Evolutionary conservation across 2,113 vertebrate species (phyloP).

Genomic region (Phoenicopterus ruber): DNA sequence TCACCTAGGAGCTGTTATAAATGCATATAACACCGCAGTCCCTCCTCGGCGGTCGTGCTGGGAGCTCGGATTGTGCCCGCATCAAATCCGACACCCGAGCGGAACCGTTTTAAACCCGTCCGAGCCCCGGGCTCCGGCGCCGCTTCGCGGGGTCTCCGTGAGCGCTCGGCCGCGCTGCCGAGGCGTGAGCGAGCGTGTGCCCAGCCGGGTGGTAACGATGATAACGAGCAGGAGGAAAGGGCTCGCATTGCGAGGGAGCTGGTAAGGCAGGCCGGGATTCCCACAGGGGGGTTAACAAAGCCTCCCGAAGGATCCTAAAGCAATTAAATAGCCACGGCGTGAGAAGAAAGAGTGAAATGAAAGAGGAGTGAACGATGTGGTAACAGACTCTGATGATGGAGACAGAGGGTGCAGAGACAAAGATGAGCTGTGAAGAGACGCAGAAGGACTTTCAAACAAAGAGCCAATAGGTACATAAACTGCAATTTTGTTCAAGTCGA

Average conservation of each 20-base stretch:
- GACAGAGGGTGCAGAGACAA: neutral
- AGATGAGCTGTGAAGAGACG: neutral
- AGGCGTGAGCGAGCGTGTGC: neutral
- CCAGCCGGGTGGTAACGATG: no score
- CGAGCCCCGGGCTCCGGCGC: neutral
- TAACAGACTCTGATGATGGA: neutral
- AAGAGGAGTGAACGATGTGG: neutral
- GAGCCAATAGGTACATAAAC: neutral
- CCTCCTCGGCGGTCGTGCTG: neutral
- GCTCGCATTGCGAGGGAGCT: neutral
- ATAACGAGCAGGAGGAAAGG: no score
- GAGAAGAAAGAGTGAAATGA: neutral
- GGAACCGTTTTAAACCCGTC: accelerated
- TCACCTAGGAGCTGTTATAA: neutral
- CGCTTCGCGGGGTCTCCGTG: neutral
- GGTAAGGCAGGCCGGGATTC: neutral
- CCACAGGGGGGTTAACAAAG: neutral
- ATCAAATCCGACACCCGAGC: neutral
- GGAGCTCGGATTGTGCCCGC: neutral
- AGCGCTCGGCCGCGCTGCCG: neutral
- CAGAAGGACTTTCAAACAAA: neutral
- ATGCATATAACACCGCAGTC: neutral
- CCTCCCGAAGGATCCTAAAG: neutral
- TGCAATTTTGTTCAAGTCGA: neutral
- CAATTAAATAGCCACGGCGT: neutral